These are phyloP conservation scores for Agrotis exclamationis DNA, from an alignment of 2,888 invertebrate genomes.

Conservation along the genomic window DNA sequence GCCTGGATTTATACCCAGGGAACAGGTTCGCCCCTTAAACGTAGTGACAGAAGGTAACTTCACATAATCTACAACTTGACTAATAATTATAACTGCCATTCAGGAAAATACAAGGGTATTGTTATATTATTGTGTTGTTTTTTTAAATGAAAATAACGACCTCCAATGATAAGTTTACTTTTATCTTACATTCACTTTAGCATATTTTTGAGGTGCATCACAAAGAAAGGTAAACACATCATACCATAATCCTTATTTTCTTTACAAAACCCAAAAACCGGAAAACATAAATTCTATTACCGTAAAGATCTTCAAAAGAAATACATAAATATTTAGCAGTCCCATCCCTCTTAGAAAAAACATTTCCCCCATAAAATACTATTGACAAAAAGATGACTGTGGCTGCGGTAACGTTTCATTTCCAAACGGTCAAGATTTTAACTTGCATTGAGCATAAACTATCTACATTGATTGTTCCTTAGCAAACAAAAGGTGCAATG, in stretches of 20 bases:
- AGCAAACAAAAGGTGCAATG: constrained; percentile 16
- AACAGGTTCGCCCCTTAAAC: too few species aligned
- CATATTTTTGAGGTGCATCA: not conserved
- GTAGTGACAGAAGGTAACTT: too few species aligned
- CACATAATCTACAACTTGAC: too few species aligned
- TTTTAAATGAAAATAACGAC: too few species aligned
- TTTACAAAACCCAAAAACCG: constrained; percentile 16
- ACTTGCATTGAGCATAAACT: not conserved
- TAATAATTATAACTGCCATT: too few species aligned
- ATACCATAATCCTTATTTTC: constrained; percentile 14
- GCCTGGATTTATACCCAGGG: too few species aligned
- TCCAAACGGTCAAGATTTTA: constrained; percentile 30
- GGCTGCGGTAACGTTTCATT: constrained; percentile 10
- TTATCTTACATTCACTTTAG: not conserved
- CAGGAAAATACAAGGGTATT: too few species aligned
- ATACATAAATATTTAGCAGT: constrained; percentile 55
- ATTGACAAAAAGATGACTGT: constrained; percentile 35
- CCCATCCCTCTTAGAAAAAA: constrained; percentile 35
- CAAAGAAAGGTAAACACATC: not conserved
- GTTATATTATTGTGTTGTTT: too few species aligned
- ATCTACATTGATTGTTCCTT: not conserved
- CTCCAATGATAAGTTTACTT: not conserved
- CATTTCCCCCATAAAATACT: constrained; percentile 40
- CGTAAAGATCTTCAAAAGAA: constrained; percentile 37
- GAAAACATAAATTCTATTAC: constrained; percentile 26